Percentiles rank a stretch among this genome's conserved stretches.
These are phyloP conservation scores for Colletes latitarsis DNA, from an alignment of 1,140 invertebrate genomes.

Conservation along the genomic window DNA sequence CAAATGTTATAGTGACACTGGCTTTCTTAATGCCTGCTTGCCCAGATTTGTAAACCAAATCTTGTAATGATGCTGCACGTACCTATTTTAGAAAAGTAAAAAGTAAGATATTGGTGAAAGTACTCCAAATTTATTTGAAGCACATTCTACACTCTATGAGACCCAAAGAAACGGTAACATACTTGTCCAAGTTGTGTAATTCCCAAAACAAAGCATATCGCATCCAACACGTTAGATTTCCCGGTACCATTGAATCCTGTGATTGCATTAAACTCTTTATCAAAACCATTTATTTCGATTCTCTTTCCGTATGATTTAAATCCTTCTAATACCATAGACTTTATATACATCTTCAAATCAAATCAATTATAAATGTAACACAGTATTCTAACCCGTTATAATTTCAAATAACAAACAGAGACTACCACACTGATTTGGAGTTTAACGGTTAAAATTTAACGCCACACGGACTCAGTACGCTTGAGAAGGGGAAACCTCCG, in stretches of 20 bases:
- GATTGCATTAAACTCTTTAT: conserved; percentile 98
- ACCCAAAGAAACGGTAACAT: conserved; percentile 68
- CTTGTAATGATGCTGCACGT: conserved; percentile 93
- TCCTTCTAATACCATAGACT: conserved; percentile 96
- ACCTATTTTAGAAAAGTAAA: conserved; percentile 84
- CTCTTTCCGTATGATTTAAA: conserved; percentile 99
- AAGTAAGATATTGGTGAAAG: not conserved
- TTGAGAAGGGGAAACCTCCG: too few relatives aligned
- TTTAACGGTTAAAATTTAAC: too few relatives aligned
- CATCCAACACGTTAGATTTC: conserved; percentile 99
- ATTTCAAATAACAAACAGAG: too few relatives aligned
- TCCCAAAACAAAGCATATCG: conserved; percentile 98
- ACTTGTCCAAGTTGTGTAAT: conserved; percentile 97
- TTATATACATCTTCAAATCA: conserved; percentile 91
- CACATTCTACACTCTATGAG: not conserved
- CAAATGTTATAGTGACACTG: conserved; percentile 97
- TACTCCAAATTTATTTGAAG: not conserved
- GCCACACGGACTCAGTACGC: too few relatives aligned
- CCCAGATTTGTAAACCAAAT: conserved; percentile 98
- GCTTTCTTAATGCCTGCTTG: conserved; percentile 98
- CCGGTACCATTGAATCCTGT: conserved; percentile 99
- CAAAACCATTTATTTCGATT: conserved; percentile 97
- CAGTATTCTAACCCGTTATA: not conserved
- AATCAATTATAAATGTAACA: not conserved
- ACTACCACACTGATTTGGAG: too few relatives aligned